phyloP scores from a whole-genome alignment of 2,113 vertebrate genomes.

The Jacana jacana region DNA sequence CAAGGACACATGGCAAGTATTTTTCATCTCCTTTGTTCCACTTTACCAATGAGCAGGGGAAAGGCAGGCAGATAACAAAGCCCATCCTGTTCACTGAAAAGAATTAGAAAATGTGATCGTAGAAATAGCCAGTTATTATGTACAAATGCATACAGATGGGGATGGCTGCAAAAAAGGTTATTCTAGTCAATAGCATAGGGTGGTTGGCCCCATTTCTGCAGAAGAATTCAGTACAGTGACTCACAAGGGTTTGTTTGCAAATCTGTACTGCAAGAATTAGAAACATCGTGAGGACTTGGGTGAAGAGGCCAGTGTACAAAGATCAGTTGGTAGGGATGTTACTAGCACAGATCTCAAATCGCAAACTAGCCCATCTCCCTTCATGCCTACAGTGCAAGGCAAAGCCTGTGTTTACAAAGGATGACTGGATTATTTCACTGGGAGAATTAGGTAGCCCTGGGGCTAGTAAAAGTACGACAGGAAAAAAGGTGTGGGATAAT shows the following conservation, averaged over 20 bases:
- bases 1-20: neutral
- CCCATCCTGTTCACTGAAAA: neutral
- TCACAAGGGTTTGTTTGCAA: neutral
- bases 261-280: neutral
- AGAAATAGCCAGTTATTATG: neutral
- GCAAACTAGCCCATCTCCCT: neutral
- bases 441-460: neutral
- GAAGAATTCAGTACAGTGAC: neutral
- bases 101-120: neutral
- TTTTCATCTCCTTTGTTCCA: neutral
- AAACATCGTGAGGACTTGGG: neutral
- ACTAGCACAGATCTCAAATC: neutral
- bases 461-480: neutral
- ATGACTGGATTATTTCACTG: neutral
- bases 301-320: neutral
- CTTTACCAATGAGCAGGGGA: neutral
- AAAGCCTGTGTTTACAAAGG: neutral
- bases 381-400: neutral
- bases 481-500: neutral
- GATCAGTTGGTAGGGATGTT: neutral
- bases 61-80: neutral
- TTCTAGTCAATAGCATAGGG: neutral
- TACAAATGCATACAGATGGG: neutral
- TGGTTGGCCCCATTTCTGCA: neutral
- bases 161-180: neutral